Base-by-base conservation (phyloP, 2,797 vertebrate species). In the Platyrinchus mystaceus region DNA sequence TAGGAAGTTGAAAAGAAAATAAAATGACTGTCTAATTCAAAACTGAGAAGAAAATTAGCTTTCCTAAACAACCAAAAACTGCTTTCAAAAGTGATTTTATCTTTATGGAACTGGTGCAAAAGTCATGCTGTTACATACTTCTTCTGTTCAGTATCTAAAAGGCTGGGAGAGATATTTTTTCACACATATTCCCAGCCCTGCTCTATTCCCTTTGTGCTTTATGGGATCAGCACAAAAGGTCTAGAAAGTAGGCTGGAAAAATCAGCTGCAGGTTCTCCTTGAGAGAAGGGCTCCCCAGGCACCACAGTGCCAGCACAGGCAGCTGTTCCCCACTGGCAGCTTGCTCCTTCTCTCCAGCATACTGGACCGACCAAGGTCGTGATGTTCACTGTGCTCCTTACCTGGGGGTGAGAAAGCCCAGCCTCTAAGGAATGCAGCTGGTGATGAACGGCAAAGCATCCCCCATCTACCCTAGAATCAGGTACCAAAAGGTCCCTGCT, bases 161-260 rank as follows among this genome's bases (percentile, higher is more conserved):
- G 43, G 41, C 70, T 14, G 14, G 14, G 70, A 67, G 34, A 95
- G 86, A 67, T 95, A 91, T 93, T 96, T 91, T 95, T 93, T 94
- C 80, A 53, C 74, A 55, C 28, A 4, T 94, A 94, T 81, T 95
- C 93, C 92, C 90, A 93, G 59, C 21, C 41, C 70, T 90, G 50
- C 32, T 95, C 17, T 95, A 90, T 89, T 95, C 93, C 94, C 95
- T 92, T 76, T 59, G 94, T 87, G 93, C 80, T 92, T 90, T 84
- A 56, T 59, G 60, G 91, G 85, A 94, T 94, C 92, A 95, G 95
- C 44, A 95, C 94, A 94, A 95, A 96, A 95, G 94, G 94, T 96
- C 93, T 90, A 79, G 86, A 96, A 96, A 96, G 80, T 96, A 95
- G 96, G 94, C 90, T 96, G 96, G 87, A 90, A 89, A 92, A 90